Conservation (phyloP, 2,888 invertebrate genomes). For the Punctoribates punctum region DNA sequence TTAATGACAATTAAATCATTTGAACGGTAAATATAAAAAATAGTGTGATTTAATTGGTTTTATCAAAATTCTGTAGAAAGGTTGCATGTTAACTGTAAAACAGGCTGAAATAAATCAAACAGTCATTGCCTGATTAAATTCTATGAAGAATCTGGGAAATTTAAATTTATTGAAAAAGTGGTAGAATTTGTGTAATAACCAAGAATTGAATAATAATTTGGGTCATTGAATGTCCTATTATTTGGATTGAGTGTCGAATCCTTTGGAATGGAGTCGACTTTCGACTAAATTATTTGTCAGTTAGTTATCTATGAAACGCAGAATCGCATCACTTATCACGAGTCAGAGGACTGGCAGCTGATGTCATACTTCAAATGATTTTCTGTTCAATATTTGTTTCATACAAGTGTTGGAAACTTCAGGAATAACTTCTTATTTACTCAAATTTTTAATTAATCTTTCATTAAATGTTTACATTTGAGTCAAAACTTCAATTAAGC, state of each 20-base stretch:
- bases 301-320: not conserved
- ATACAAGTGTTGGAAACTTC: not conserved
- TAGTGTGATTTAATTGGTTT: too few relatives aligned
- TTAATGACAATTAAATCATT: too few relatives aligned
- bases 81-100: too few relatives aligned
- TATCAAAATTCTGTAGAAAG: too few relatives aligned
- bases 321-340: slow-evolving; percentile 26
- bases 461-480: not conserved
- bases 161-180: too few relatives aligned
- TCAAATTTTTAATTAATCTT: not conserved
- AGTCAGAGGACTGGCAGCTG: not conserved
- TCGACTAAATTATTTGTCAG: not conserved
- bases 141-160: too few relatives aligned
- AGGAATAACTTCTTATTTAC: not conserved
- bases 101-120: too few relatives aligned
- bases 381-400: not conserved
- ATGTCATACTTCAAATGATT: not conserved
- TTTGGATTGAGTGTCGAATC: not conserved
- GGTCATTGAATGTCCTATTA: slow-evolving; percentile 31
- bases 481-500: not conserved
- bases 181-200: not conserved
- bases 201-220: not conserved
- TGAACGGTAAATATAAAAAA: too few relatives aligned
- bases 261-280: not conserved
- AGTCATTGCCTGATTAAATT: too few relatives aligned